Evolutionary conservation across 2,113 vertebrate genomes (phyloP), one percentile per base, ranked within the genome.

Genomic region (Gyps fulvus): DNA sequence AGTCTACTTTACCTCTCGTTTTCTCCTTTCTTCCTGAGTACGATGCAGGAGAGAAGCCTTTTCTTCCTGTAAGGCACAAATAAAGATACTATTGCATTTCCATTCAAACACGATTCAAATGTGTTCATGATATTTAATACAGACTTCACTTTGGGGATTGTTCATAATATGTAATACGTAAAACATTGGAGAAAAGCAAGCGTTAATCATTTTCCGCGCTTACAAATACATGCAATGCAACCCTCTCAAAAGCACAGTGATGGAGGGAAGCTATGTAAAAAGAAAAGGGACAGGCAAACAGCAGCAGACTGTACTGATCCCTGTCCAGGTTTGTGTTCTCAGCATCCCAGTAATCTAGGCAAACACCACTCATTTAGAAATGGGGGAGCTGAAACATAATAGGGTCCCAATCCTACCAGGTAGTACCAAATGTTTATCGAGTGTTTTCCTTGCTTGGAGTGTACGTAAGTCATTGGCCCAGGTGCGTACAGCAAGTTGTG

Each of bases 41-140:
- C 99, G 99, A 97, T 99, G 99, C 92, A 99, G 96, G 94, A 99
- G 98, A 94, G 99, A 99, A 69, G 99, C 99, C 97, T 99, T 99
- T 97, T 99, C 99, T 97, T 99, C 99, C 99, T 99, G 42, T 21
- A 98, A 97, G 89, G 10, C 42, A 81, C 14, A 97, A 85, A 96
- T 8, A 61, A 17, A 93, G 13, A 78, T 6, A 40, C 7, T 18
- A 29, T 13, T 58, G 36, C 52, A 61, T 66, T 87, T 95, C 57
- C 78, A 77, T 62, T 77, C 71, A 91, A 79, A 57, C 29, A 10
- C 29, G 9, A 70, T 47, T 77, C 42, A 86, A 47, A 58, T 31
- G 9, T 17, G 26, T 27, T 71, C 49, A n/a, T 22, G 42, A 8
- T 36, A 74, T 40, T 74, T 67, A 74, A 78, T 9, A 45, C 18